Evolutionary conservation across 1,140 invertebrate genomes (phyloP).

Genomic region (Ganaspis sp.): DNA sequence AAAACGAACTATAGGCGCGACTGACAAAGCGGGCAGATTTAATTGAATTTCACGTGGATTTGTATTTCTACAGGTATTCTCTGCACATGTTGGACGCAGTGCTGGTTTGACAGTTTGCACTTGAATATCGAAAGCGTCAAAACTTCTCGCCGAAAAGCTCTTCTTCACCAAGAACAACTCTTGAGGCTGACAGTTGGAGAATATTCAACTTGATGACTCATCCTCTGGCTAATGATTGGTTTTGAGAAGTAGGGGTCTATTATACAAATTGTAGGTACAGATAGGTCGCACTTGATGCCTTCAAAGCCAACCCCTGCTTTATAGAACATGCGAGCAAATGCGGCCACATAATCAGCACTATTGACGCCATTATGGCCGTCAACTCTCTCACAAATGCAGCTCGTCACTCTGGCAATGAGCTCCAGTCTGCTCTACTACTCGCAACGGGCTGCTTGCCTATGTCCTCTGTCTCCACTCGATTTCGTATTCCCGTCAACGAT

Average conservation of each 20-base stretch:
- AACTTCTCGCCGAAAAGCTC: not conserved
- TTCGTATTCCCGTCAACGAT: conserved; percentile 49
- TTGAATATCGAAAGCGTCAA: conserved; percentile 27
- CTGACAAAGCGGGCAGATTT: conserved; percentile 26
- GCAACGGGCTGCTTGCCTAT: conserved; percentile 11
- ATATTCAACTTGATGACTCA: conserved; percentile 7
- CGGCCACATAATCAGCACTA: conserved; percentile 70
- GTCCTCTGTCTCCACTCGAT: conserved; percentile 35
- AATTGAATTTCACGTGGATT: conserved; percentile 24
- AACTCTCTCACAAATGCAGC: conserved; percentile 55
- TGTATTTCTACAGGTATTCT: not conserved
- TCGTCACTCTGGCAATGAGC: conserved; percentile 51
- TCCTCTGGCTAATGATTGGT: not conserved
- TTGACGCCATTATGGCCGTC: conserved; percentile 64
- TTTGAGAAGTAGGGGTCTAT: not conserved
- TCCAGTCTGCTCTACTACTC: conserved; percentile 42
- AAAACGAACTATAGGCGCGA: conserved; percentile 20
- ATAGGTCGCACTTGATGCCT: not conserved
- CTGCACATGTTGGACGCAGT: not conserved
- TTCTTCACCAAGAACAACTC: conserved; percentile 7
- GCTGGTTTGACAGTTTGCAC: conserved; percentile 13
- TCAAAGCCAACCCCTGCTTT: conserved; percentile 8
- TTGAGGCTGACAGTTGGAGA: conserved; percentile 15
- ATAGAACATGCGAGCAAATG: conserved; percentile 51
- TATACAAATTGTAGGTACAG: not conserved